These are phyloP conservation scores for Onychostruthus taczanowskii DNA, from an alignment of 2,113 vertebrate genomes.

Conservation along the genomic window DNA sequence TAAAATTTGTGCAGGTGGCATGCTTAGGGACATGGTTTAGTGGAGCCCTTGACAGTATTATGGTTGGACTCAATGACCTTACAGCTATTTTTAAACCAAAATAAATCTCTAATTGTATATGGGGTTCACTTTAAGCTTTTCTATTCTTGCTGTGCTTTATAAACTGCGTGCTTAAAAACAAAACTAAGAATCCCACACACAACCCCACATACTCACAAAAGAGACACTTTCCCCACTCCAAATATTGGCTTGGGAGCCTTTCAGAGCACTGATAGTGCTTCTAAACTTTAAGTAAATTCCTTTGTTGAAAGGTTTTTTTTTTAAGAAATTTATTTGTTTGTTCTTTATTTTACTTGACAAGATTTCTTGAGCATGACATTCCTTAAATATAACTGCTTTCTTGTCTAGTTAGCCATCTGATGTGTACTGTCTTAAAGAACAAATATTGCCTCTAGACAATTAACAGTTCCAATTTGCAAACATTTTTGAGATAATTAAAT, in stretches of 20 bases:
- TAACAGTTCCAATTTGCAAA: background rate
- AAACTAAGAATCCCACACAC: background rate
- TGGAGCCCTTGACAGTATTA: background rate
- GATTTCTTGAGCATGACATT: background rate
- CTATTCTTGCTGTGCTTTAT: background rate
- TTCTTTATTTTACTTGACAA: background rate
- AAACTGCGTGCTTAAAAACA: background rate
- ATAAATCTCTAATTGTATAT: background rate
- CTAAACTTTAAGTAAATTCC: background rate
- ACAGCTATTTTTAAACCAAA: background rate
- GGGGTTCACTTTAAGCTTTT: background rate
- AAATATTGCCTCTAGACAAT: background rate
- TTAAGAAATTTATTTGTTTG: background rate
- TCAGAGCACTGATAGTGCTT: background rate
- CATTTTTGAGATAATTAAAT: background rate
- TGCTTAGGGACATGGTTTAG: background rate
- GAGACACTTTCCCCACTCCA: rapidly evolving
- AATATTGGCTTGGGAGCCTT: background rate
- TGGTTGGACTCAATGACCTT: background rate
- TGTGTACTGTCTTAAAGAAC: background rate
- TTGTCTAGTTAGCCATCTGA: background rate
- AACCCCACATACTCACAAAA: rapidly evolving
- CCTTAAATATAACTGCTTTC: background rate
- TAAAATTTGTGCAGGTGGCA: background rate
- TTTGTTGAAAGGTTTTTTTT: background rate